Base-by-base conservation (phyloP, 37 sponge, comb jelly and placozoan genomes). In the Mnemiopsis leidyi region DNA sequence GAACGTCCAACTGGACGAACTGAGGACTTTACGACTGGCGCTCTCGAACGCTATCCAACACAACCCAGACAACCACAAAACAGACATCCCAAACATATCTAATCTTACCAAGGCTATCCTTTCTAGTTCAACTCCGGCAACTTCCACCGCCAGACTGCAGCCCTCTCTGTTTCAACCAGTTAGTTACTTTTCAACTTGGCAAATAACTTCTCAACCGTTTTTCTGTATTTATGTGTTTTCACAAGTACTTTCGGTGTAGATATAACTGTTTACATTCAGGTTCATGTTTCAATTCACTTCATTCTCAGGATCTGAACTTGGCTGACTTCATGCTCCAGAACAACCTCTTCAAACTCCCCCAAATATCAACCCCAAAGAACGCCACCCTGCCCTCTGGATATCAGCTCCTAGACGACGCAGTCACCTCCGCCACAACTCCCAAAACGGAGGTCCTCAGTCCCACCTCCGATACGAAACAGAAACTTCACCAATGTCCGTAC, bases 401-500 rank as follows among this genome's bases (percentile, higher is more conserved):
- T 9, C 79, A 77, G 18, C 79, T 34, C 18, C 18, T 31, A 16
- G 36, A 34, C 18, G 79, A 77, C 0, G 61, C 61, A 5, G 79
- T 77, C 3, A 9, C 36, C 79, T 1, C 90, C 39, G n/a, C 90
- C 61, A 79, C 82, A 7, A 31, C 82, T 38, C 24, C 61, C 9
- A 85, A 85, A 26, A 40, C 39, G 0, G 90, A 85, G 90, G 61
- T 85, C 3, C 32, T 77, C 9, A 77, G 79, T 32, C 79, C 79
- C 0, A 30, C 26, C 2, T 5, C 21, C 2, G 79, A 77, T 0
- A 69, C 24, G 2, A 77, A 77, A 32, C 38, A 85, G 48, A 85
- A 85, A 37, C 26, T 85, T 33, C 90, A 85, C 48, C 40, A 85
- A n/a, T 85, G 90, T 33, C 90, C 90, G 0, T 85, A 85, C 61